Conservation (phyloP, 2,113 vertebrate species). For the Zeus faber region DNA sequence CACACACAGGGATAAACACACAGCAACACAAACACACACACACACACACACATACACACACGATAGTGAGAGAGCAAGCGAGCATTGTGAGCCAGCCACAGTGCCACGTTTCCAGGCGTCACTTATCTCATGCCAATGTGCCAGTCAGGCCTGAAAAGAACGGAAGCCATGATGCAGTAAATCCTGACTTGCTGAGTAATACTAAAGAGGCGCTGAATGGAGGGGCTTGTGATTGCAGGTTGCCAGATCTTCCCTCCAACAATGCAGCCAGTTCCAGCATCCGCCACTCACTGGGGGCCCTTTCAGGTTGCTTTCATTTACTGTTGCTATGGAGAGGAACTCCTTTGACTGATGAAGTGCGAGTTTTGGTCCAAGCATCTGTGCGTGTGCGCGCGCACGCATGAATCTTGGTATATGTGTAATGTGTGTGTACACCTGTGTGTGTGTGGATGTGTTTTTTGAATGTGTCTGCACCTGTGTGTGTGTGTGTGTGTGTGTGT, state of each 20-base stretch:
- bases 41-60: slow-evolving; percentile 32
- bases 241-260: slow-evolving; percentile 70
- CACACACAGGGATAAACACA: slow-evolving; percentile 24
- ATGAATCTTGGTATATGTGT: too few species aligned
- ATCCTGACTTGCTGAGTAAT: slow-evolving; percentile 80
- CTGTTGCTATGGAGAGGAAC: slow-evolving; percentile 66
- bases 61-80: slow-evolving; percentile 29
- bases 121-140: slow-evolving; percentile 78
- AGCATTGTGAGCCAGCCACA: slow-evolving; percentile 67
- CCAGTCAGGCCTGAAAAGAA: slow-evolving; percentile 73
- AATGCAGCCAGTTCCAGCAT: slow-evolving; percentile 70
- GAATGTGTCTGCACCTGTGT: slow-evolving; percentile 11
- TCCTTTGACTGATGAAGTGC: slow-evolving; percentile 72
- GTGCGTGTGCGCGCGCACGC: too few species aligned
- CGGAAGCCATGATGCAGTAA: slow-evolving; percentile 78
- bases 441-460: slow-evolving; percentile 49
- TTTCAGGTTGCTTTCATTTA: slow-evolving; percentile 77
- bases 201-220: slow-evolving; percentile 74
- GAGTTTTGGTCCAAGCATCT: slow-evolving; percentile 31
- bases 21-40: slow-evolving; percentile 28
- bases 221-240: slow-evolving; percentile 74
- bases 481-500: slow-evolving; percentile 9
- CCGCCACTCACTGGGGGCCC: slow-evolving; percentile 70
- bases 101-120: slow-evolving; percentile 69
- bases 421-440: slow-evolving; percentile 16